These are phyloP conservation scores for Tachypleus tridentatus DNA, from an alignment of 1,140 invertebrate genomes.

Conservation along the genomic window DNA sequence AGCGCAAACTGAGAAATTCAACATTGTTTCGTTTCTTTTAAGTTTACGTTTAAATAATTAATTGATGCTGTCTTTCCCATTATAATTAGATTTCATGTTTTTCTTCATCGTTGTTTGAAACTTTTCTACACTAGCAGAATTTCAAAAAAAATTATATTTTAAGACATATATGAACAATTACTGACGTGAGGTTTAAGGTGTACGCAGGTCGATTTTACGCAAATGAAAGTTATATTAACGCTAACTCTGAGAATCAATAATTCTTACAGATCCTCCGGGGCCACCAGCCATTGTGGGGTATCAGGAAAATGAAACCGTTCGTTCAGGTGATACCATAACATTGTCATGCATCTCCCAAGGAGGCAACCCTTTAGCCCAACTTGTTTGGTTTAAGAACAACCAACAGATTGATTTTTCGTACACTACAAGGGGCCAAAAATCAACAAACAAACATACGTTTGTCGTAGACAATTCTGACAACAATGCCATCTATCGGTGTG, in stretches of 20 bases:
- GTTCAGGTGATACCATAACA: conserved; percentile 73
- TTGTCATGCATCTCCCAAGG: conserved; percentile 79
- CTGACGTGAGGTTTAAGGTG: too few species aligned
- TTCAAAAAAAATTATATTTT: too few species aligned
- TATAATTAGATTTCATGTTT: too few species aligned
- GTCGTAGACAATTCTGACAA: conserved; percentile 78
- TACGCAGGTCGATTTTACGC: too few species aligned
- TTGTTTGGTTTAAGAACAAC: conserved; percentile 87
- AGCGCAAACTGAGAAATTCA: too few species aligned
- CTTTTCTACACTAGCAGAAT: too few species aligned
- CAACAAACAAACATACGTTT: conserved; percentile 77
- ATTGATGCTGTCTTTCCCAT: too few species aligned
- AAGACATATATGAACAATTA: too few species aligned
- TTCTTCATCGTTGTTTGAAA: too few species aligned
- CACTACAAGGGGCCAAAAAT: conserved; percentile 56
- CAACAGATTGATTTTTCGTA: conserved; percentile 68
- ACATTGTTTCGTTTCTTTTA: too few species aligned
- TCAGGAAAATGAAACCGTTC: conserved; percentile 67
- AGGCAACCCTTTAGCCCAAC: conserved; percentile 86
- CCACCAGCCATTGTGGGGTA: conserved; percentile 87
- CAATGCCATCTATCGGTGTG: conserved; percentile 81
- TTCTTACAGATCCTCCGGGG: conserved; percentile 67
- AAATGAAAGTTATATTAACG: too few species aligned
- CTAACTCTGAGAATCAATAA: neutral
- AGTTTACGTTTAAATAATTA: too few species aligned